These are phyloP conservation scores for Nemopilema nomurai DNA, from an alignment of 30 jellyfish, hydroid and myxozoan species.

Conservation along the genomic window DNA sequence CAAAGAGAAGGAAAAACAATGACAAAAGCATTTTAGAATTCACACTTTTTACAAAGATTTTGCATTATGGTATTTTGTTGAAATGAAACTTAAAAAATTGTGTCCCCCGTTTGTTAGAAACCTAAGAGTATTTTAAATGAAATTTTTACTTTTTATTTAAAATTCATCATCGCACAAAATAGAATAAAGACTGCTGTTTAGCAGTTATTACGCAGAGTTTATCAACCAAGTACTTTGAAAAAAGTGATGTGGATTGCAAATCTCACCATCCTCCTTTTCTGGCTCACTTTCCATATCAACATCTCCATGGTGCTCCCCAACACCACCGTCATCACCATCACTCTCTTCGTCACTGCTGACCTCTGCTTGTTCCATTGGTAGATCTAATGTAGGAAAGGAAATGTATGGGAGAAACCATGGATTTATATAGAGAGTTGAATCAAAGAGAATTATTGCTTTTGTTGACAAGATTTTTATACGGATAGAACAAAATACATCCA, in stretches of 20 bases:
- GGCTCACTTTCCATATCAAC: neutral
- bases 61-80: neutral
- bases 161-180: conserved; percentile 36
- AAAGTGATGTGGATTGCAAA: neutral
- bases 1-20: conserved; percentile 26
- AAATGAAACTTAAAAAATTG: neutral
- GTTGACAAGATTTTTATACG: neutral
- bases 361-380: conserved; percentile 2
- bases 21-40: conserved; percentile 7
- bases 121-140: conserved; percentile 4
- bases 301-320: neutral
- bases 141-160: conserved; percentile 14
- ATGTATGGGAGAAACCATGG: neutral
- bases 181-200: neutral
- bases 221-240: neutral
- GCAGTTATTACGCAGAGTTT: neutral
- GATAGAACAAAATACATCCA: neutral
- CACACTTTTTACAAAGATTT: neutral
- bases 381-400: conserved; percentile 6
- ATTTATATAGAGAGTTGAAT: neutral
- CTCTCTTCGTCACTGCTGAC: neutral
- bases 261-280: conserved; percentile 5
- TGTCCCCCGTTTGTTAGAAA: conserved; percentile 4
- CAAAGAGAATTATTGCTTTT: neutral
- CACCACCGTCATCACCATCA: conserved; percentile 16